A percentile compares a stretch with the other conserved stretches of the same genome.
Conservation (phyloP, 2,888 invertebrate genomes). For the Coremacera marginata region DNA sequence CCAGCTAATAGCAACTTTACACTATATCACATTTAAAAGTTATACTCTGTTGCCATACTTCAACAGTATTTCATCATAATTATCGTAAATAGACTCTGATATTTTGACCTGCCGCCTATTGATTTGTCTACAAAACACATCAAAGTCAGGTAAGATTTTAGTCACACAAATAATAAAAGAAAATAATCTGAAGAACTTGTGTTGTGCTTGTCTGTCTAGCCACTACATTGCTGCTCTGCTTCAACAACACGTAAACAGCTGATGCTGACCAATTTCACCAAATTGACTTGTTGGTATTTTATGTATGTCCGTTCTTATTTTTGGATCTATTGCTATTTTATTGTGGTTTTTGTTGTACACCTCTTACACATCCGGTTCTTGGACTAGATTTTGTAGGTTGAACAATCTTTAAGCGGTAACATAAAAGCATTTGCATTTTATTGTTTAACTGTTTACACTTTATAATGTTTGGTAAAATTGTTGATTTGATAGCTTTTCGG, state of each 20-base stretch:
- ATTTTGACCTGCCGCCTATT: background rate
- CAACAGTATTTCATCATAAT: background rate
- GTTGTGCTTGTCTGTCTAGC: background rate
- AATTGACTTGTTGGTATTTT: constrained; percentile 37
- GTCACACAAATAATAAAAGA: background rate
- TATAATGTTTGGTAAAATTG: too few species aligned
- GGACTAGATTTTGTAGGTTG: too few species aligned
- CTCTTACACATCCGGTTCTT: background rate
- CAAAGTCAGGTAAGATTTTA: background rate
- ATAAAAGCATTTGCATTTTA: too few species aligned
- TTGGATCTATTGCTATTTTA: background rate
- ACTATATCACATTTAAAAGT: too few species aligned
- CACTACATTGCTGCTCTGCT: background rate
- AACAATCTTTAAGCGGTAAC: too few species aligned
- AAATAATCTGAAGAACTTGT: background rate
- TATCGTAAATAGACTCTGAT: background rate
- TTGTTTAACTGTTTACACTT: too few species aligned
- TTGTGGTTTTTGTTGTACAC: background rate
- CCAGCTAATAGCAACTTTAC: too few species aligned
- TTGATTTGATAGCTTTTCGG: too few species aligned
- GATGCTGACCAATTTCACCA: constrained; percentile 27
- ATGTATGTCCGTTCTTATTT: constrained; percentile 1
- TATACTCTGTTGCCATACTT: too few species aligned
- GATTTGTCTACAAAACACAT: background rate
- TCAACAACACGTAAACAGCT: background rate